Evolutionary conservation across 2,113 vertebrate species (phyloP).

Genomic region (Callocephalon fimbriatum): DNA sequence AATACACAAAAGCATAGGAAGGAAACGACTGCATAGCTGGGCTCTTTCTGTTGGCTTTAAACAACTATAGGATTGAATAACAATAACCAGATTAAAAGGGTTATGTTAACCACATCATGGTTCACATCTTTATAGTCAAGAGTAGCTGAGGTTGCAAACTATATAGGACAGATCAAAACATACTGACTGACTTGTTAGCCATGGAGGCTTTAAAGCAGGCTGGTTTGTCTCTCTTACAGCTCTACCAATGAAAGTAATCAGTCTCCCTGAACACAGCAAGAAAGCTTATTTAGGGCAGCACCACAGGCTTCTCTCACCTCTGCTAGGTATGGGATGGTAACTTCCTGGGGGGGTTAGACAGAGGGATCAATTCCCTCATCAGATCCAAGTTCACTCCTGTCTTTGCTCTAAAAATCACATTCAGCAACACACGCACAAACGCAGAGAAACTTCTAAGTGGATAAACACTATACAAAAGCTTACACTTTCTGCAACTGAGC

Average conservation of each 20-base stretch:
- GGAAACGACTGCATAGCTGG: not conserved
- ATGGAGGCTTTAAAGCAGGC: not conserved
- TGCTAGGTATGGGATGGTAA: rapidly evolving
- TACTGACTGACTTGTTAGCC: not conserved
- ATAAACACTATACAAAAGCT: not conserved
- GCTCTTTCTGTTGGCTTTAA: not conserved
- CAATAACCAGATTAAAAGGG: not conserved
- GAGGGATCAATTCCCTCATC: not conserved
- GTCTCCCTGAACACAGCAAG: not conserved
- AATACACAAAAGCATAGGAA: not conserved
- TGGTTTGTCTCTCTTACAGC: not conserved
- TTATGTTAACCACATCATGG: not conserved
- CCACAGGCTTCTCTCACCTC: not conserved
- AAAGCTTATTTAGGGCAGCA: constrained; percentile 5
- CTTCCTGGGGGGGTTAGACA: not conserved
- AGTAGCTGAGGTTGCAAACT: not conserved
- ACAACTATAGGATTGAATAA: not conserved
- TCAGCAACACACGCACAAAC: not conserved
- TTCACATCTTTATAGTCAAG: not conserved
- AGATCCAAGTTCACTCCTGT: not conserved
- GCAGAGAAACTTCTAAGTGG: not conserved
- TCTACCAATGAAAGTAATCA: constrained; percentile 5
- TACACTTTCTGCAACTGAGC: not conserved
- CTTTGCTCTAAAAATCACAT: not conserved
- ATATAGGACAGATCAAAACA: not conserved